A percentile compares a stretch with the other conserved stretches of the same genome.
Evolutionary conservation across 2,113 vertebrate genomes (phyloP).

Genomic region (Mesitornis unicolor): DNA sequence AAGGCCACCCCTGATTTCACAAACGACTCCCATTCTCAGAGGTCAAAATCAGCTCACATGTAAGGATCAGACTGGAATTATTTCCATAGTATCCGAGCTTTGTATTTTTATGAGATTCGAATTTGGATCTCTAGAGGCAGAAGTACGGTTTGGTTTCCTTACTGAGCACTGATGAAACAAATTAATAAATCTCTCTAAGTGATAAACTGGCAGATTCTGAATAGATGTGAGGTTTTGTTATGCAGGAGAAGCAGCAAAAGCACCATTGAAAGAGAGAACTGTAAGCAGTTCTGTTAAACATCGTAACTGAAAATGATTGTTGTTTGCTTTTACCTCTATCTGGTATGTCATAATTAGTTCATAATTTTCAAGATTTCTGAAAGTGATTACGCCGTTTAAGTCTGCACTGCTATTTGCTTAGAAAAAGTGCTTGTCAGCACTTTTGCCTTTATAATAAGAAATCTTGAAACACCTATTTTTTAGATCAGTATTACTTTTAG

Average conservation of each 20-base stretch:
- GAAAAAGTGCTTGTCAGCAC: constrained; percentile 9
- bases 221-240: neutral
- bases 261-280: neutral
- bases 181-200: neutral
- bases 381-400: neutral
- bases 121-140: neutral
- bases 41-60: neutral
- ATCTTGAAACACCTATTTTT: neutral
- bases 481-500: neutral
- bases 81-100: neutral
- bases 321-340: constrained; percentile 28
- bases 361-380: constrained; percentile 41
- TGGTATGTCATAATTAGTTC: constrained; percentile 15
- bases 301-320: neutral
- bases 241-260: neutral
- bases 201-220: neutral
- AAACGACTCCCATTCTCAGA: neutral
- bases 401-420: neutral
- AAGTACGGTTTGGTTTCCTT: neutral
- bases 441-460: neutral
- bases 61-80: neutral
- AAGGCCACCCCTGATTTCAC: neutral
- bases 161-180: neutral
- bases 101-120: neutral
- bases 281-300: neutral